These are phyloP conservation scores for Ceratina calcarata DNA, from an alignment of 1,140 invertebrate species.

Conservation along the genomic window DNA sequence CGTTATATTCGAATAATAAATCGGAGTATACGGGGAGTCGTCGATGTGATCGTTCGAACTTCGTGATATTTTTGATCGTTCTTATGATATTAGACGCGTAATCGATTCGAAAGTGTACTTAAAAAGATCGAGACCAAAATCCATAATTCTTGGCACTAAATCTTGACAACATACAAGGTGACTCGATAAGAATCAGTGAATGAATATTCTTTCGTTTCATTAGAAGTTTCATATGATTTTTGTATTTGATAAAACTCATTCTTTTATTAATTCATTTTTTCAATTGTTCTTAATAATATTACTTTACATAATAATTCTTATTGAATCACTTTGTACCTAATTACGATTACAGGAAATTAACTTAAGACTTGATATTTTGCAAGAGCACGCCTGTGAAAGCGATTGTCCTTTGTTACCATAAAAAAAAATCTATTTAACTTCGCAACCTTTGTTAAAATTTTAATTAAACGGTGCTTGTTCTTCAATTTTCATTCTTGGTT, in stretches of 20 bases:
- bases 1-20: no score
- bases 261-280: no score
- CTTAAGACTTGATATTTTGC: no score
- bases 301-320: no score
- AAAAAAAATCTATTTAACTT: neutral
- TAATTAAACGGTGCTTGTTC: neutral
- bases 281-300: no score
- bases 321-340: no score
- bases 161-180: neutral
- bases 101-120: conserved; percentile 58
- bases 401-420: neutral
- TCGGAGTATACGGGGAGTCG: neutral
- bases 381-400: neutral
- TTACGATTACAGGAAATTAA: no score
- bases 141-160: conserved; percentile 39
- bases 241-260: no score
- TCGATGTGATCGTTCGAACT: conserved; percentile 11
- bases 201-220: no score
- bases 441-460: neutral
- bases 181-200: no score
- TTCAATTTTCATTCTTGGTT: neutral
- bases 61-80: conserved; percentile 20
- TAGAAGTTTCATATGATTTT: no score
- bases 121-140: conserved; percentile 55
- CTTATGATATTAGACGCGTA: conserved; percentile 28